A percentile compares a stretch with the other conserved stretches of the same genome.
Evolutionary conservation across 64 coral and sea anemone genomes (phyloP).

Genomic region (Montipora capricornis): DNA sequence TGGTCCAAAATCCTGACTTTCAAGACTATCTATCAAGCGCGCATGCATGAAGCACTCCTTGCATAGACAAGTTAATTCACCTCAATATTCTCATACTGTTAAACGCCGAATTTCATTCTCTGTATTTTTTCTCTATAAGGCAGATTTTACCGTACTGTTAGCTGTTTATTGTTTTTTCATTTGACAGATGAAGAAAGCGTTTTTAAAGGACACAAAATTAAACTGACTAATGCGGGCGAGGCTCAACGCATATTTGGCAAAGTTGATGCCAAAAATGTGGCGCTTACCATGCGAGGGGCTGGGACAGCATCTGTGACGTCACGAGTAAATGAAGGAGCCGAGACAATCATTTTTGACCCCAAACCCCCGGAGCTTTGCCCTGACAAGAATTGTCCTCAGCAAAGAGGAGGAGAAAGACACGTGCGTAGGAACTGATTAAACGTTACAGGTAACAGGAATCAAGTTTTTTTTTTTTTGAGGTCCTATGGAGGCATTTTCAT

Average conservation of each 20-base stretch:
- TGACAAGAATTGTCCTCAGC: background rate
- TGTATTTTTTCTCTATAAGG: too few species aligned
- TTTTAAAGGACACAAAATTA: slow-evolving; percentile 14
- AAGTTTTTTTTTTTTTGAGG: background rate
- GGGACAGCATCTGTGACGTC: slow-evolving; percentile 19
- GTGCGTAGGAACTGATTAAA: background rate
- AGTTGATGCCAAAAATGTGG: slow-evolving; percentile 32
- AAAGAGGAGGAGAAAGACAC: background rate
- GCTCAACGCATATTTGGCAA: slow-evolving; percentile 1
- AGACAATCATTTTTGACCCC: slow-evolving; percentile 24
- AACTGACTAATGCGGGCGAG: background rate
- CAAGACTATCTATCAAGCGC: background rate
- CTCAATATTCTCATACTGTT: too few species aligned
- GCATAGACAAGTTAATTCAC: too few species aligned
- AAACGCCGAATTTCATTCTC: too few species aligned
- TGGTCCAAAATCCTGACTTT: too few species aligned
- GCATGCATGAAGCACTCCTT: too few species aligned
- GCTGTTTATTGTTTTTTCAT: background rate
- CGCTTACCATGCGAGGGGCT: background rate
- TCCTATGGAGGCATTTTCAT: background rate
- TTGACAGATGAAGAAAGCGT: slow-evolving; percentile 23
- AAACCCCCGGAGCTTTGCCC: background rate
- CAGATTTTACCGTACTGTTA: background rate
- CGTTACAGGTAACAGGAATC: background rate
- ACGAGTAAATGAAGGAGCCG: background rate